These are phyloP conservation scores for Harpagifer antarcticus DNA, from an alignment of 2,797 vertebrate species.

Conservation along the genomic window DNA sequence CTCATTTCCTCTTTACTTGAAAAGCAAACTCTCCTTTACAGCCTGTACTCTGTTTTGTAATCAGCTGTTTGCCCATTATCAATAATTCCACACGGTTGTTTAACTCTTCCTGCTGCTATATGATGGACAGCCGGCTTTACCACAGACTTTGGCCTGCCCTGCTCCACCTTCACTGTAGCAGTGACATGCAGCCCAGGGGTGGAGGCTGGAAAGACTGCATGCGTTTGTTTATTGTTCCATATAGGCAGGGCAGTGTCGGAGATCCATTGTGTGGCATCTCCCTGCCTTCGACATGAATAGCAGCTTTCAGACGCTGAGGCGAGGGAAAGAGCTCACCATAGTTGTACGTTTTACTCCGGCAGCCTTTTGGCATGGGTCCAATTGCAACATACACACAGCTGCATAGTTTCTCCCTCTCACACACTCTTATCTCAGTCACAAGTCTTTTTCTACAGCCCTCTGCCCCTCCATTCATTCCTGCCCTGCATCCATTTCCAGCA, in stretches of 20 bases:
- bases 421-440: slow-evolving; percentile 62
- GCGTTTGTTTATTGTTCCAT: slow-evolving; percentile 81
- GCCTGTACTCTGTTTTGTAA: slow-evolving; percentile 57
- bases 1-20: slow-evolving; percentile 63
- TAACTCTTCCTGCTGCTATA: neutral
- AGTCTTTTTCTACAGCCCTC: slow-evolving; percentile 51
- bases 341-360: slow-evolving; percentile 77
- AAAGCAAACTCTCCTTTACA: slow-evolving; percentile 66
- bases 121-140: slow-evolving; percentile 8
- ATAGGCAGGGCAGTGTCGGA: slow-evolving; percentile 74
- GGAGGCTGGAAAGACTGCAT: slow-evolving; percentile 76
- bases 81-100: slow-evolving; percentile 62
- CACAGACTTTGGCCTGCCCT: slow-evolving; percentile 47
- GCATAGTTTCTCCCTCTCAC: slow-evolving; percentile 53
- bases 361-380: slow-evolving; percentile 71
- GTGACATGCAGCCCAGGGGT: slow-evolving; percentile 44
- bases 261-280: slow-evolving; percentile 80
- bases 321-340: slow-evolving; percentile 76
- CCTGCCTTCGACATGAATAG: slow-evolving; percentile 81
- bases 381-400: slow-evolving; percentile 78
- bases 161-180: slow-evolving; percentile 49
- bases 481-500: slow-evolving; percentile 69
- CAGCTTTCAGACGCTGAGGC: slow-evolving; percentile 74
- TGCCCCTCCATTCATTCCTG: slow-evolving; percentile 56
- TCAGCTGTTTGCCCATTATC: slow-evolving; percentile 62